phyloP scores from a whole-genome alignment of 2,113 vertebrate species.

The Manacus vitellinus region DNA sequence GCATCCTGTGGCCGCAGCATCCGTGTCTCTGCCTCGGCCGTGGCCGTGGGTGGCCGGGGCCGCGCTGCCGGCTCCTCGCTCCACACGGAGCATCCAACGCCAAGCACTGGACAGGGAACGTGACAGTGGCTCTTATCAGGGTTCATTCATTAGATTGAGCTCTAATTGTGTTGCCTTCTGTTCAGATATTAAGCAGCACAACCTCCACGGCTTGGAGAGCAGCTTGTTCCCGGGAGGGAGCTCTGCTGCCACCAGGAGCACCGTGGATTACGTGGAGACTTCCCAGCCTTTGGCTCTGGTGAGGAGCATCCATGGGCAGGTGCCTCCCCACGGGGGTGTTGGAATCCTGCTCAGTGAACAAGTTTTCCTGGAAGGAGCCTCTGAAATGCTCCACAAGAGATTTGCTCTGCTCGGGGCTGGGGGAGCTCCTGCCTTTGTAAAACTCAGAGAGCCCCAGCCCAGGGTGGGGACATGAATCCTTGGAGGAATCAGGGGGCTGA shows the following conservation, averaged over 20 bases:
- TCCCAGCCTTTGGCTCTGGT: neutral
- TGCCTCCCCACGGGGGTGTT: fast-evolving
- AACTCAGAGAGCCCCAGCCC: neutral
- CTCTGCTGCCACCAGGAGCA: neutral
- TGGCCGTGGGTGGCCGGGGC: neutral
- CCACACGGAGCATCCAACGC: fast-evolving
- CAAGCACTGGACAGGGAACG: neutral
- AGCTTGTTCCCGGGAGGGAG: neutral
- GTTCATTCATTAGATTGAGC: neutral
- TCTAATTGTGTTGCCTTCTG: neutral
- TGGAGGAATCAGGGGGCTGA: neutral
- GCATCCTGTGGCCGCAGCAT: fast-evolving
- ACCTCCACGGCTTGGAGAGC: fast-evolving
- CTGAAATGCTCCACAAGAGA: fast-evolving
- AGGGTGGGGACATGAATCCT: fast-evolving
- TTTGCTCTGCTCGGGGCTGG: fast-evolving
- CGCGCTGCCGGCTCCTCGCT: neutral
- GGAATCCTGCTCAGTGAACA: fast-evolving
- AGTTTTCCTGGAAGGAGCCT: neutral
- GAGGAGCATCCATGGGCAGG: neutral
- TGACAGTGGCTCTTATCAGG: fast-evolving
- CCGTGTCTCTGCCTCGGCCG: neutral
- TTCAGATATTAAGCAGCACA: neutral
- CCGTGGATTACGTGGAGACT: fast-evolving
- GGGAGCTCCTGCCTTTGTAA: neutral